Percentiles rank a stretch among this genome's conserved stretches.
phyloP scores from a whole-genome alignment of 2,113 vertebrate genomes.

The Antechinus stuartii region DNA sequence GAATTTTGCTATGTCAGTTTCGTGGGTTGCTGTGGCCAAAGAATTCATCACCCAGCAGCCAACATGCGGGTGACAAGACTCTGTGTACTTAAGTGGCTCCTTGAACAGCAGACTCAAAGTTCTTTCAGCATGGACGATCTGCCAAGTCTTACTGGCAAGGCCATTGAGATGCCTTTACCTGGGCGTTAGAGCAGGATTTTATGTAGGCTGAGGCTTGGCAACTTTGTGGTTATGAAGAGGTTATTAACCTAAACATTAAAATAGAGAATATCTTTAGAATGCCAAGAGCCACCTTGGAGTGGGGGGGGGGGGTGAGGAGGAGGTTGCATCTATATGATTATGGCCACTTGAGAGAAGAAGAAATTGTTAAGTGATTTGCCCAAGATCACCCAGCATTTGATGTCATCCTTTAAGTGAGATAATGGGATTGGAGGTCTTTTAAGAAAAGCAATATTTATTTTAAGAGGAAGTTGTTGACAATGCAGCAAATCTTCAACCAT shows the following conservation, averaged over 20 bases:
- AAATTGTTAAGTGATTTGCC: neutral
- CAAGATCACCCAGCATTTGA: neutral
- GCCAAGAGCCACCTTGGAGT: neutral
- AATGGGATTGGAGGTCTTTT: neutral
- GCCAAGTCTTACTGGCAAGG: neutral
- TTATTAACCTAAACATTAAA: neutral
- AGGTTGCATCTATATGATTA: neutral
- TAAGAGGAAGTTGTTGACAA: neutral
- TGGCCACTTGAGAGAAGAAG: neutral
- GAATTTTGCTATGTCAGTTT: neutral
- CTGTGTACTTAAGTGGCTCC: neutral
- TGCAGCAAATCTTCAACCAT: neutral
- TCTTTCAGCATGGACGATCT: neutral
- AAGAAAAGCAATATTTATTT: neutral
- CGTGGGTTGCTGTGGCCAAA: neutral
- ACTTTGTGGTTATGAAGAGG: neutral
- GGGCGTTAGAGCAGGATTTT: neutral
- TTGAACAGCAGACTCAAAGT: neutral
- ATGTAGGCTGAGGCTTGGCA: neutral
- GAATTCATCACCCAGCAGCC: neutral
- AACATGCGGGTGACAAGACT: neutral
- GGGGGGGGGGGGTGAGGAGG: neutral
- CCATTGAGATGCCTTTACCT: neutral
- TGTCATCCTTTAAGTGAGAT: neutral
- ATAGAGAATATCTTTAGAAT: neutral